Conservation (phyloP, 2,888 invertebrate species). For the Arctia plantaginis region DNA sequence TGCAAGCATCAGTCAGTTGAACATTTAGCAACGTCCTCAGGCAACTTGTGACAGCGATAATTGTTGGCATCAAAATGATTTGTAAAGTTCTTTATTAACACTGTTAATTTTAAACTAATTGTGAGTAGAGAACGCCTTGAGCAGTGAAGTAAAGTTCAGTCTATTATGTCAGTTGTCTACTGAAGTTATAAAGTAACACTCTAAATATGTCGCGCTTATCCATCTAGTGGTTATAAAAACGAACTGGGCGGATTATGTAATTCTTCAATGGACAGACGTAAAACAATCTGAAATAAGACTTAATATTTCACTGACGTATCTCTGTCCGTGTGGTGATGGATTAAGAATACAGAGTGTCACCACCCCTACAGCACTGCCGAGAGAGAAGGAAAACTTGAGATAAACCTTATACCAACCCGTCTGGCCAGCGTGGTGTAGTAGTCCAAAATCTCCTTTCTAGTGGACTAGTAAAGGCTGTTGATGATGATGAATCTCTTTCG, state of each 20-base stretch:
- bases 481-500: constrained; percentile 26
- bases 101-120: constrained; percentile 24
- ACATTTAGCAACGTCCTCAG: constrained; percentile 17
- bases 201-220: constrained; percentile 26
- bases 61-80: constrained; percentile 22
- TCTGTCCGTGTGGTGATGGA: too few species aligned
- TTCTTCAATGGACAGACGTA: background rate
- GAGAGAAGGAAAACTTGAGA: too few species aligned
- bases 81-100: constrained; percentile 24
- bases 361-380: too few species aligned
- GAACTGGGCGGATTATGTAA: background rate
- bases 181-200: constrained; percentile 14
- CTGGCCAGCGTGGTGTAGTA: too few species aligned
- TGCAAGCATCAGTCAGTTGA: constrained; percentile 6
- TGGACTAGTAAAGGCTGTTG: too few species aligned
- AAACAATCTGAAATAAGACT: background rate
- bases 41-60: constrained; percentile 15
- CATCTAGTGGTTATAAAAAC: background rate
- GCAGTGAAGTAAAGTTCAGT: constrained; percentile 36
- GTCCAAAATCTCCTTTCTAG: too few species aligned
- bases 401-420: too few species aligned
- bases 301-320: constrained; percentile 25
- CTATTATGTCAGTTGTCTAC: constrained; percentile 30
- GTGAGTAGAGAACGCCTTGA: constrained; percentile 19
- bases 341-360: too few species aligned